A percentile compares a stretch with the other conserved stretches of the same genome.
These are phyloP conservation scores for Todiramphus chloris DNA, from an alignment of 2,113 vertebrate genomes.

Conservation along the genomic window DNA sequence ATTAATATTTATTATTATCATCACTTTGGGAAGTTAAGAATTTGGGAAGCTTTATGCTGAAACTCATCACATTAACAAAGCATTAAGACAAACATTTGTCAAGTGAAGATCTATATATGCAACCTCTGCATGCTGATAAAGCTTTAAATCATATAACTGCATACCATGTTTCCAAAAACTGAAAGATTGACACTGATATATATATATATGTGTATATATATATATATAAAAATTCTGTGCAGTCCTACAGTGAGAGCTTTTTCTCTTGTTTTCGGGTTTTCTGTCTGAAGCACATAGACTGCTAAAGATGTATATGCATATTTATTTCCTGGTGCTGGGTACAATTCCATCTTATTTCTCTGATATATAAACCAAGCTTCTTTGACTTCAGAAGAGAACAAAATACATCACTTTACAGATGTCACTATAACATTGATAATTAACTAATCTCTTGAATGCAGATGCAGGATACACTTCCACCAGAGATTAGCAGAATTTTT, in stretches of 20 bases:
- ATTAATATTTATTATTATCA: background rate
- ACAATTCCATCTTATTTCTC: background rate
- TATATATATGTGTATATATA: too few species aligned
- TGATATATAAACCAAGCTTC: background rate
- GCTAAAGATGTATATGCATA: accelerated
- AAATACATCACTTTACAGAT: background rate
- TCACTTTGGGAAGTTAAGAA: background rate
- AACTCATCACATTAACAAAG: background rate
- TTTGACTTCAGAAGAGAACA: background rate
- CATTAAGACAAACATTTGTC: background rate
- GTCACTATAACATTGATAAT: background rate
- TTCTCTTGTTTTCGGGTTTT: background rate
- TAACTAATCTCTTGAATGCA: background rate
- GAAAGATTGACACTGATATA: background rate
- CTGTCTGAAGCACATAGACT: background rate
- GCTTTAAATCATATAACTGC: background rate
- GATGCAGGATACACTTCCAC: background rate
- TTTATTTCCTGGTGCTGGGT: background rate
- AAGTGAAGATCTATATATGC: background rate
- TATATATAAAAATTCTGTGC: background rate
- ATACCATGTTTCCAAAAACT: background rate
- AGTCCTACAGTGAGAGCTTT: background rate
- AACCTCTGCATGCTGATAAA: background rate
- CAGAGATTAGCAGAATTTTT: background rate
- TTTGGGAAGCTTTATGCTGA: background rate